Evolutionary conservation across 2,888 invertebrate species (phyloP).

Genomic region (Folsomia manolachei): DNA sequence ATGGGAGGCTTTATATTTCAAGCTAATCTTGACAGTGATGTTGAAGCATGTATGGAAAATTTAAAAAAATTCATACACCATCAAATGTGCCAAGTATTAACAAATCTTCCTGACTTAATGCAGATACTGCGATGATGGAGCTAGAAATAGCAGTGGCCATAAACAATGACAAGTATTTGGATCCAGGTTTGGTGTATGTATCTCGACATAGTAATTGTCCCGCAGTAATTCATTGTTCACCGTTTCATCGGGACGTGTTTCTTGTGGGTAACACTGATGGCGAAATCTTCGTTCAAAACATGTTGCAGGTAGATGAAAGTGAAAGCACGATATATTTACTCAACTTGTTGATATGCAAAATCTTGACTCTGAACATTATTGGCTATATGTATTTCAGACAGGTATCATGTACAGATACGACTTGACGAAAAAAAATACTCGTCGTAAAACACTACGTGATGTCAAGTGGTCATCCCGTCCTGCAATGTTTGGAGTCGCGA

Average conservation of each 20-base stretch:
- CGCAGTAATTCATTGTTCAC: constrained; percentile 40
- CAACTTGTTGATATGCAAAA: too few relatives aligned
- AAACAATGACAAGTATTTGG: constrained; percentile 25
- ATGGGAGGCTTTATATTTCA: constrained; percentile 47
- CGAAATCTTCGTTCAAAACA: constrained; percentile 36
- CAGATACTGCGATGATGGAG: constrained; percentile 15
- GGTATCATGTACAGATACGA: too few relatives aligned
- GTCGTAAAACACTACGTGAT: constrained; percentile 25
- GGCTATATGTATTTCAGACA: too few relatives aligned
- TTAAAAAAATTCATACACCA: background rate
- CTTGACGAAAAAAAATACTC: background rate
- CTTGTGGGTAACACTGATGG: constrained; percentile 36
- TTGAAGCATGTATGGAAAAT: constrained; percentile 42
- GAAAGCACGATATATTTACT: too few relatives aligned
- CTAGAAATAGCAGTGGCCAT: constrained; percentile 10
- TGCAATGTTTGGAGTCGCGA: constrained; percentile 39
- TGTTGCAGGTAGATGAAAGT: constrained; percentile 33
- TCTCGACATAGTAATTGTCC: constrained; percentile 31
- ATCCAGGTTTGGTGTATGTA: constrained; percentile 32
- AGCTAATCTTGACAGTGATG: constrained; percentile 39
- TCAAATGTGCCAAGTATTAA: background rate
- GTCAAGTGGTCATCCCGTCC: constrained; percentile 46
- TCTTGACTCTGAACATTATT: too few relatives aligned
- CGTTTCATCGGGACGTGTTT: constrained; percentile 44
- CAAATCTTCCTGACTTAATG: background rate